Evolutionary conservation across 2,113 vertebrate genomes (phyloP).

Genomic region (Pagrus major): DNA sequence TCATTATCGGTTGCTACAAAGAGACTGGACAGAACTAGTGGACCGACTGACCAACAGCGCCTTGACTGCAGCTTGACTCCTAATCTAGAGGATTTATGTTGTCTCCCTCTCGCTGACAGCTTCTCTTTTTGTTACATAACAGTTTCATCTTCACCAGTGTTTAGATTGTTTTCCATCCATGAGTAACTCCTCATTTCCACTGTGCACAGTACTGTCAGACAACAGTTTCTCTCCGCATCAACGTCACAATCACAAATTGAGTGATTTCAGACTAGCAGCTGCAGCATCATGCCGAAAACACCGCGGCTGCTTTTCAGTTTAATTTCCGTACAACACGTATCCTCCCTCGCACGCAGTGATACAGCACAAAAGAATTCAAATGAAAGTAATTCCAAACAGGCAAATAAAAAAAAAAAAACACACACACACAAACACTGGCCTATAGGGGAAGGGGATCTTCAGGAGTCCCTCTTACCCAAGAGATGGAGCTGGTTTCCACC

Average conservation of each 20-base stretch:
- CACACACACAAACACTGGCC: too few relatives aligned
- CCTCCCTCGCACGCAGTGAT: background rate
- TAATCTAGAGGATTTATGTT: background rate
- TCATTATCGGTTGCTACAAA: too few relatives aligned
- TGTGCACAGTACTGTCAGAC: background rate
- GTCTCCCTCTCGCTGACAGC: background rate
- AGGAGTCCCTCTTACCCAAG: slow-evolving; percentile 39
- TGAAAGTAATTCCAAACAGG: background rate
- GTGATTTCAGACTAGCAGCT: background rate
- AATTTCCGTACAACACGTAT: background rate
- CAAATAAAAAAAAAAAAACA: background rate
- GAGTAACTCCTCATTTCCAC: background rate
- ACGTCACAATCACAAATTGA: background rate
- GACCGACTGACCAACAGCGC: background rate
- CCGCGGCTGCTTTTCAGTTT: background rate
- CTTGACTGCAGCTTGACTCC: background rate
- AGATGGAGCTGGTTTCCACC: slow-evolving; percentile 39
- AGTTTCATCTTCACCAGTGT: background rate
- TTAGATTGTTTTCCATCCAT: slow-evolving; percentile 2
- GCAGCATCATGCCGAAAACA: background rate
- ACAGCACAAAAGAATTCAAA: slow-evolving; percentile 12
- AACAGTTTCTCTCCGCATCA: background rate
- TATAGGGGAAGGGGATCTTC: background rate
- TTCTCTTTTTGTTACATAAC: background rate
- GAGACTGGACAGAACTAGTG: background rate